Evolutionary conservation across 2,888 invertebrate genomes (phyloP).

Genomic region (Brachyptera risi): DNA sequence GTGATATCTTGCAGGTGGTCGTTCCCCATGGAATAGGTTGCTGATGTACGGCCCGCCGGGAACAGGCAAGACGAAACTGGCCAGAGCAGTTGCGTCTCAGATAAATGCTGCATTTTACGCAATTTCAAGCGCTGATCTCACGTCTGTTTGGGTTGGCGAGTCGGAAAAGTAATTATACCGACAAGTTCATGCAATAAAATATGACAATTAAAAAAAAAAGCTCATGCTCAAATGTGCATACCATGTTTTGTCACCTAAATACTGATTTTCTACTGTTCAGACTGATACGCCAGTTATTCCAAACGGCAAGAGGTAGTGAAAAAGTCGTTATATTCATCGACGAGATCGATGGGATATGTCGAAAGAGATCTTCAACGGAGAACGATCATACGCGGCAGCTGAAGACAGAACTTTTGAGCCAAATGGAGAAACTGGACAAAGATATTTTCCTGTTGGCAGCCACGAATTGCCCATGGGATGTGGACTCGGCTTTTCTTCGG

Average conservation of each 20-base stretch:
- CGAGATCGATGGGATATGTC: conserved; percentile 56
- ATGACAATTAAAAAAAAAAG: too few species aligned
- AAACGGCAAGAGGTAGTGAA: conserved; percentile 41
- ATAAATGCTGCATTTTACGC: conserved; percentile 49
- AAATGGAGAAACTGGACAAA: conserved; percentile 45
- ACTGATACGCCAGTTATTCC: conserved; percentile 45
- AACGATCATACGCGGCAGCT: conserved; percentile 51
- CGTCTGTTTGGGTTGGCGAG: conserved; percentile 54
- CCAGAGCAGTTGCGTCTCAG: conserved; percentile 48
- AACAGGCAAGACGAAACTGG: conserved; percentile 48
- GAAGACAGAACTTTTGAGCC: conserved; percentile 54
- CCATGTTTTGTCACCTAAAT: too few species aligned
- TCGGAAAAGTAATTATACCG: conserved; percentile 52
- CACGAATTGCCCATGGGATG: conserved; percentile 60
- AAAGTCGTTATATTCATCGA: conserved; percentile 54
- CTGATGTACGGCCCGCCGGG: conserved; percentile 52
- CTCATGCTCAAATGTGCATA: too few species aligned
- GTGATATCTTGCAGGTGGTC: conserved; percentile 36
- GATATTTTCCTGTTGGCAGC: conserved; percentile 49
- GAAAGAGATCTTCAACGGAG: conserved; percentile 47
- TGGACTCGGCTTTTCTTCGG: conserved; percentile 54
- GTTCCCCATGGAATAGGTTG: conserved; percentile 49
- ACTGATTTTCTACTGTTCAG: too few species aligned
- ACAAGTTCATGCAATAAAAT: too few species aligned
- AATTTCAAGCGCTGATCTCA: conserved; percentile 51